These are phyloP conservation scores for Pissodes strobi DNA, from an alignment of 1,140 invertebrate species.

Conservation along the genomic window DNA sequence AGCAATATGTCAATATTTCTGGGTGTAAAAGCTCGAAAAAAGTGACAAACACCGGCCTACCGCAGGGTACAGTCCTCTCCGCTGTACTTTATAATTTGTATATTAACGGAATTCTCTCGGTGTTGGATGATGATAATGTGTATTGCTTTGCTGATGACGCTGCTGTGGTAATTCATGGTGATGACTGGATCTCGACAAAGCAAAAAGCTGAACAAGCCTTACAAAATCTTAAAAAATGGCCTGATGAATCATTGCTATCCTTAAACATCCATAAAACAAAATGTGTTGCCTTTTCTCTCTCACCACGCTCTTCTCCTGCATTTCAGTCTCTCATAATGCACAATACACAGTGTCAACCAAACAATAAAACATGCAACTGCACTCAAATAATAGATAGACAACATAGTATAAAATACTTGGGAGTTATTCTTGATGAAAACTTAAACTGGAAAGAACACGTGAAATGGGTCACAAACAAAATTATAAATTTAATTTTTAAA, in stretches of 20 bases:
- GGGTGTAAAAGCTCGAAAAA: not conserved
- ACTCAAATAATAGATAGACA: no score
- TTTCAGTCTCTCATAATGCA: not conserved
- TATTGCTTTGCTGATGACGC: constrained; percentile 12
- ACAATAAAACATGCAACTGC: no score
- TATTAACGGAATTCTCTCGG: constrained; percentile 2
- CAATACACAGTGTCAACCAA: not conserved
- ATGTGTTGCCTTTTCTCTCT: constrained; percentile 8
- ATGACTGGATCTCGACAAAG: not conserved
- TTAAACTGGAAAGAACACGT: no score
- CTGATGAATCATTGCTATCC: not conserved
- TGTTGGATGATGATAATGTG: not conserved
- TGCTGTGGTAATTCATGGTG: not conserved
- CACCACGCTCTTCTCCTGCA: not conserved
- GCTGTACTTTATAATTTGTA: constrained; percentile 1
- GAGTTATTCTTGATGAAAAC: no score
- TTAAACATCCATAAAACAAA: constrained; percentile 6
- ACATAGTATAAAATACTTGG: no score
- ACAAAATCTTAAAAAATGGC: not conserved
- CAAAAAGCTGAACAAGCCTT: not conserved
- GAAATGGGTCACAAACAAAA: no score
- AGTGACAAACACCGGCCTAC: not conserved
- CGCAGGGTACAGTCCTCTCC: not conserved
- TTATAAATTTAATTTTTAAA: no score
- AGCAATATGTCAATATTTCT: not conserved